These are phyloP conservation scores for Tipula vernalis DNA, from an alignment of 2,888 invertebrate species.

Conservation along the genomic window DNA sequence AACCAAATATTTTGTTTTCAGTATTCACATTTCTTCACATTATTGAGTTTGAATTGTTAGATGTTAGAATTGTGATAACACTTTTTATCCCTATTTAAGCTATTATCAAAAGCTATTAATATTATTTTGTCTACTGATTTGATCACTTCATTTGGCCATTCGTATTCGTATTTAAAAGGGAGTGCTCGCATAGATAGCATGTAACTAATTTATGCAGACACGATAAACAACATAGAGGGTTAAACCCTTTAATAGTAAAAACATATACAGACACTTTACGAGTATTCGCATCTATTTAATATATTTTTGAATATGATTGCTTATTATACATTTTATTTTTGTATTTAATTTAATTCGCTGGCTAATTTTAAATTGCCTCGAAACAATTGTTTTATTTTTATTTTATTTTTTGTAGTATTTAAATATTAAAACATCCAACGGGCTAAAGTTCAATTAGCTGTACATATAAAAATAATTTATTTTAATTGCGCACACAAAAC, in stretches of 20 bases:
- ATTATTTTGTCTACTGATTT: not conserved
- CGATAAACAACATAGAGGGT: not conserved
- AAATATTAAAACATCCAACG: not conserved
- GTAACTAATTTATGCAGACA: not conserved
- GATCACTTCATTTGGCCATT: not conserved
- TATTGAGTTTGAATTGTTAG: not conserved
- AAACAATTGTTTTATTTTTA: not conserved
- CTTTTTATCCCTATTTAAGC: not conserved
- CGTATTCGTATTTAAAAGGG: not conserved
- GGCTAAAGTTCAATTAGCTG: not conserved
- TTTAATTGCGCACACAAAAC: not conserved
- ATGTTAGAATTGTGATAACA: not conserved
- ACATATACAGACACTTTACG: not conserved
- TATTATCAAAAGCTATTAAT: not conserved
- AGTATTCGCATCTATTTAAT: not conserved
- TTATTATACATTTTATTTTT: not conserved
- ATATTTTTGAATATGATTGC: not conserved
- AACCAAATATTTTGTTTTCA: not conserved
- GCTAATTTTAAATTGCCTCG: not conserved
- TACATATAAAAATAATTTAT: not conserved
- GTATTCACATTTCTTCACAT: not conserved
- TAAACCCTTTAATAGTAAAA: not conserved
- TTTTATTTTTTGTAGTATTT: too few species aligned
- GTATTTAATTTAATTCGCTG: not conserved
- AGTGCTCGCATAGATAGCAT: not conserved